Evolutionary conservation across 1,140 invertebrate species (phyloP), one percentile per base, ranked within the genome.

Genomic region (Meloidogyne exigua): DNA sequence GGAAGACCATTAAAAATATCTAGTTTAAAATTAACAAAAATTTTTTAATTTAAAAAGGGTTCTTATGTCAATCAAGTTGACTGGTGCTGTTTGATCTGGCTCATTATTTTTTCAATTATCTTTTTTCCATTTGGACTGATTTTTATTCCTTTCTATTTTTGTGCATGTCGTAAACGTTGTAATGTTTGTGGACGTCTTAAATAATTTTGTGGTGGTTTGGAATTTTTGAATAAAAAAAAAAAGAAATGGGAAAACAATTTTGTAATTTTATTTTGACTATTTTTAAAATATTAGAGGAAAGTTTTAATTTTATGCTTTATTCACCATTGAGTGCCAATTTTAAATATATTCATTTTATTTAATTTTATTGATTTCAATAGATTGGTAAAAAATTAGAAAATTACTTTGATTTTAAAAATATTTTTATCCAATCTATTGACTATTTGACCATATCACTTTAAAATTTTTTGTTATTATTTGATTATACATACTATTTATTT

Each of bases 51-150:
- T 42, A 63, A 84, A 78, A 49, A 28, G 21, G 81, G 82, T 21
- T 32, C 64, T n/a, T 79, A 85, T 28, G 66, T 76, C 18, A 73
- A 74, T 25, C 78, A 85, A 69, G 82, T 85, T n/a, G 83, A 85
- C 65, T 49, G 80, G 12, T 85, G 84, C 68, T 85, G 83, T 65
- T 68, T 84, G 32, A 36, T 87, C 1, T 86, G 81, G 62, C 76
- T 86, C 18, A 80, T 85, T 7, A 49, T 85, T 42, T 68, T 85
- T 13, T 78, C 84, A 32, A 86, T 85, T 68, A 85, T 84, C 70
- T 86, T 85, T 9, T 87, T 85, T 67, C 84, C 84, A 39, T 75
- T 87, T 66, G 84, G 84, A 32, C 73, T 85, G 13, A 65, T 86
- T 57, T 78, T 85, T 42, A 69, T 85, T 4, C 87, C 83, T 44